A percentile compares a stretch with the other conserved stretches of the same genome.
These are phyloP conservation scores for Hippopotamyrus pictus DNA, from an alignment of 2,797 vertebrate genomes.

Conservation along the genomic window DNA sequence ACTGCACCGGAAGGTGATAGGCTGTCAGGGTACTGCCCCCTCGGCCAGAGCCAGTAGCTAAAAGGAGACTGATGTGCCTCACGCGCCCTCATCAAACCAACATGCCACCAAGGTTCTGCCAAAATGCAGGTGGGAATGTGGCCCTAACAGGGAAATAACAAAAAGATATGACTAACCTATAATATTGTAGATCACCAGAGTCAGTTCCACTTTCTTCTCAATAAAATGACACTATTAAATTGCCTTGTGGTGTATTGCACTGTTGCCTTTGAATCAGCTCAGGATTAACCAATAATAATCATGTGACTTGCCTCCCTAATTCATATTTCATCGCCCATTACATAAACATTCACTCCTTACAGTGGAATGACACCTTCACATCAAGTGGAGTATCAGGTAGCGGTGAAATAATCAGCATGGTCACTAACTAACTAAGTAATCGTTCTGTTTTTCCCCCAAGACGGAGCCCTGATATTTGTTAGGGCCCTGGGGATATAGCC, in stretches of 20 bases:
- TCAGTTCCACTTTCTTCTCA: not conserved
- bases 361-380: not conserved
- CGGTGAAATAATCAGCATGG: not conserved
- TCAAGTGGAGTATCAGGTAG: not conserved
- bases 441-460: not conserved
- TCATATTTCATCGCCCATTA: not conserved
- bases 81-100: not conserved
- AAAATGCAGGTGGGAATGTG: not conserved
- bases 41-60: slow-evolving; percentile 28
- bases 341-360: not conserved
- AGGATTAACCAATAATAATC: not conserved
- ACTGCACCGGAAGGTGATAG: slow-evolving; percentile 46
- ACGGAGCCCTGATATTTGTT: not conserved
- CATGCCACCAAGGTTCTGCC: not conserved
- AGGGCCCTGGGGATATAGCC: not conserved
- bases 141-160: not conserved
- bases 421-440: not conserved
- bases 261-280: not conserved
- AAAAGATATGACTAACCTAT: not conserved
- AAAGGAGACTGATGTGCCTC: slow-evolving; percentile 36
- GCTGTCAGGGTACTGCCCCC: slow-evolving; percentile 42
- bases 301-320: not conserved
- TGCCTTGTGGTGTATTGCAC: not conserved
- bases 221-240: not conserved
- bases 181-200: not conserved